Evolutionary conservation across 2,888 invertebrate species (phyloP), one percentile per base, ranked within the genome.

Genomic region (Nomada fabriciana): DNA sequence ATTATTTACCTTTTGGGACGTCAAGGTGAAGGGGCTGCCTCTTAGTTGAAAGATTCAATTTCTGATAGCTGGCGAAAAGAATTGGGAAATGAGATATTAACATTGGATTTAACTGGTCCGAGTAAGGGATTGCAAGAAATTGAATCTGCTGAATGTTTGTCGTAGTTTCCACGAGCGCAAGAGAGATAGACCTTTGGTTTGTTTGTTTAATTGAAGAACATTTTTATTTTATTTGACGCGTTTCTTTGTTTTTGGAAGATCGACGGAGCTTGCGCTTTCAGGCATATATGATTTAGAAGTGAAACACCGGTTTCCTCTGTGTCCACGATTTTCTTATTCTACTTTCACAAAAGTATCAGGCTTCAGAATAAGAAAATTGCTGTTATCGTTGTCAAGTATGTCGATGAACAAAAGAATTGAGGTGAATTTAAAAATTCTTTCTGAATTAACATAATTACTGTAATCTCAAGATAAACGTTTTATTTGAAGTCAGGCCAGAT

Each of bases 201-300:
- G 29, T 64, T 23, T 43, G 15, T 52, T 29, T 23, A 43, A 63
- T 23, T 36, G n/a, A 36, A 36, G 7, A 36, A 36, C 5, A 36
- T 36, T 36, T 2, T 18, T 67, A 29, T 43, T 43, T 52, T 36
- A 25, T 36, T 36, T 36, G 1, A 0, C 36, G 36, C 36, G n/a
- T 15, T 59, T 23, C n/a, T 29, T 42, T 4, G 36, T 69, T n/a
- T 23, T 67, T 47, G 53, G 7, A 71, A 47, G 70, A 64, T 67
- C 67, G 52, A 53, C 67, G 77, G 71, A 82, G 83, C 83, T 83
- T 83, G 50, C 75, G 82, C 83, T 83, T 83, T 68, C 83, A 83
- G 67, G 73, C 83, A 77, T 77, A 82, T 63, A 57, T 20, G 70
- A 65, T 67, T 60, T 63, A 57, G 68, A 55, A 11, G 47, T 15